Evolutionary conservation across 2,797 vertebrate genomes (phyloP).

Genomic region (Dipus sagitta): DNA sequence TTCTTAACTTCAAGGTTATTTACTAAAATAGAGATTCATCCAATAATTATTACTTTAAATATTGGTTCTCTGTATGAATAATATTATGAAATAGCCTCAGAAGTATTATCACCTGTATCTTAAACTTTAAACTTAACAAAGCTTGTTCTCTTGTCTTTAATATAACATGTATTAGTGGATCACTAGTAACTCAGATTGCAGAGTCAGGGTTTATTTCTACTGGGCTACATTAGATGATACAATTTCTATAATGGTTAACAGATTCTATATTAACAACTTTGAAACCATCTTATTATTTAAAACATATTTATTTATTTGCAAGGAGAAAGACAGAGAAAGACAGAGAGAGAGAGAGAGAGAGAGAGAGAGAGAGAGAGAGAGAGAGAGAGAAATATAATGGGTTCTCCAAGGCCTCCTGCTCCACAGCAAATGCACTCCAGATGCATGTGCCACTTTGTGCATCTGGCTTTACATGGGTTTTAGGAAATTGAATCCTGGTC

Average conservation of each 20-base stretch:
- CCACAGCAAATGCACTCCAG: too few relatives aligned
- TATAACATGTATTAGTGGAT: not conserved
- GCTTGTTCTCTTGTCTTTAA: not conserved
- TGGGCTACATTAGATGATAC: not conserved
- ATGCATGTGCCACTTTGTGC: too few relatives aligned
- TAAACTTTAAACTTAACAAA: constrained; percentile 9
- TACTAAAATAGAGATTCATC: not conserved
- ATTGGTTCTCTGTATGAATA: not conserved
- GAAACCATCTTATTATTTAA: not conserved
- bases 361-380: too few relatives aligned
- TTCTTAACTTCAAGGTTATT: not conserved
- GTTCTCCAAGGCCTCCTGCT: too few relatives aligned
- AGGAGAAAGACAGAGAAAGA: too few relatives aligned
- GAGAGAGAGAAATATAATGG: too few relatives aligned
- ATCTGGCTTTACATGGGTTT: too few relatives aligned
- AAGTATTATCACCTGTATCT: not conserved
- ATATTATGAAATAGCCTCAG: not conserved
- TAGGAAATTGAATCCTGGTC: too few relatives aligned
- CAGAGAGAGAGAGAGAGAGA: too few relatives aligned
- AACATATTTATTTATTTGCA: too few relatives aligned
- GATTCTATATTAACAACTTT: not conserved
- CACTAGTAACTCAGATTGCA: not conserved
- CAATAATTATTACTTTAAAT: constrained; percentile 31
- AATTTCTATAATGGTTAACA: constrained; percentile 10
- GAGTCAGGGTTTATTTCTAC: not conserved